Evolutionary conservation across 2,113 vertebrate genomes (phyloP), one percentile per base, ranked within the genome.

Genomic region (Pontoporia blainvillei): DNA sequence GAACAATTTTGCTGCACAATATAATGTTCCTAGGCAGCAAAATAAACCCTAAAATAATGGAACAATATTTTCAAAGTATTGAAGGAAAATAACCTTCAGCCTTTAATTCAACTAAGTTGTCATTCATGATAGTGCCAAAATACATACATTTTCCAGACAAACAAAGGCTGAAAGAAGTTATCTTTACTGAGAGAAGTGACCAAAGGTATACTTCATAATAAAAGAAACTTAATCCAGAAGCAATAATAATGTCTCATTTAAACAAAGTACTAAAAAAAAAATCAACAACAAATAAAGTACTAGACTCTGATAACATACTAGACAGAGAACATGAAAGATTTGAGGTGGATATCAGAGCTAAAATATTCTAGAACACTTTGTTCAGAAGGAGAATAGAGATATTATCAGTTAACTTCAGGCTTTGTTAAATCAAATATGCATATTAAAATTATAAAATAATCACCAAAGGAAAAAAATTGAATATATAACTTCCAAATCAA

Each of bases 391-490:
- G 14, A 66, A 54, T 64, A 86, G 59, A 76, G 25, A 36, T 18
- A 31, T 64, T 79, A 57, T 59, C 25, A 59, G 62, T 86, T 93
- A 86, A 79, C 12, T 39, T 79, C 29, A 46, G 12, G 36, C 17
- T 69, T 73, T 64, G 34, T 76, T 61, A 71, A 81, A 71, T 69
- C 49, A 82, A 57, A 67, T 44, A 82, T 8, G 27, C 52, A 46
- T 52, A 69, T 61, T 93, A 71, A 93, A 93, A 91, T 87, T 93
- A 78, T 69, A 59, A 78, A 86, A 44, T 71, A 71, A 81, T 61
- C 52, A 52, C 52, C 31, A 46, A 71, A 54, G 25, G 41, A 64
- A 69, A 75, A 93, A 93, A 39, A 61, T 29, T 72, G 36, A 69
- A 87, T 31, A 9, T 61, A 31, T 39, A 71, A 79, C 8, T 79